Percentiles rank a stretch among this genome's conserved stretches.
Evolutionary conservation across 1,140 invertebrate species (phyloP).

Genomic region (Trissolcus basalis): DNA sequence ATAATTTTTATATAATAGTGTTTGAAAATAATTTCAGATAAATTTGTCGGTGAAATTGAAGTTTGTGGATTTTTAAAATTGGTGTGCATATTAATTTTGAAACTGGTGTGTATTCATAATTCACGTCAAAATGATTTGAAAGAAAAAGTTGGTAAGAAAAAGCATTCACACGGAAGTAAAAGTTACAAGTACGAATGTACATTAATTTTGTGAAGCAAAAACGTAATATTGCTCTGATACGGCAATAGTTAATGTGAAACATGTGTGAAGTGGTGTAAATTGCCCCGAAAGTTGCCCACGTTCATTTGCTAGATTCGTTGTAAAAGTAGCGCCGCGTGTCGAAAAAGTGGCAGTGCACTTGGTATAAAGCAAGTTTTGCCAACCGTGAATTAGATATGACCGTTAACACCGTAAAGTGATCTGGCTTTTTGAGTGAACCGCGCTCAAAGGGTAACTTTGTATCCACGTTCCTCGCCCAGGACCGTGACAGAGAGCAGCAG

Average conservation of each 20-base stretch:
- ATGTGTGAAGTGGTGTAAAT: constrained; percentile 9
- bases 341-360: constrained; percentile 12
- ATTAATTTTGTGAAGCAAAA: too few species aligned
- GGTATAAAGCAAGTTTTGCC: constrained; percentile 32
- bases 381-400: constrained; percentile 48
- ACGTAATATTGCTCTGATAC: constrained; percentile 22
- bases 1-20: too few species aligned
- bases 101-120: too few species aligned
- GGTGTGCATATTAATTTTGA: too few species aligned
- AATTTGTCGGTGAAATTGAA: too few species aligned
- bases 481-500: constrained; percentile 17
- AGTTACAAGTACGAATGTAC: too few species aligned
- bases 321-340: constrained; percentile 10
- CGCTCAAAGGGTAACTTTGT: constrained; percentile 53
- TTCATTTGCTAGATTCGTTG: constrained; percentile 5
- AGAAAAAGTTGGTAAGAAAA: too few species aligned
- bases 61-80: too few species aligned
- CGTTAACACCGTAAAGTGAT: constrained; percentile 42
- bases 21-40: too few species aligned
- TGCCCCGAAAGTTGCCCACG: constrained; percentile 7
- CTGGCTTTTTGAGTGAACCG: constrained; percentile 34
- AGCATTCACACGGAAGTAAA: too few species aligned
- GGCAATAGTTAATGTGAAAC: constrained; percentile 16
- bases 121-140: too few species aligned
- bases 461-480: constrained; percentile 12